Evolutionary conservation across 2,888 invertebrate species (phyloP).

Genomic region (Panopea generosa): DNA sequence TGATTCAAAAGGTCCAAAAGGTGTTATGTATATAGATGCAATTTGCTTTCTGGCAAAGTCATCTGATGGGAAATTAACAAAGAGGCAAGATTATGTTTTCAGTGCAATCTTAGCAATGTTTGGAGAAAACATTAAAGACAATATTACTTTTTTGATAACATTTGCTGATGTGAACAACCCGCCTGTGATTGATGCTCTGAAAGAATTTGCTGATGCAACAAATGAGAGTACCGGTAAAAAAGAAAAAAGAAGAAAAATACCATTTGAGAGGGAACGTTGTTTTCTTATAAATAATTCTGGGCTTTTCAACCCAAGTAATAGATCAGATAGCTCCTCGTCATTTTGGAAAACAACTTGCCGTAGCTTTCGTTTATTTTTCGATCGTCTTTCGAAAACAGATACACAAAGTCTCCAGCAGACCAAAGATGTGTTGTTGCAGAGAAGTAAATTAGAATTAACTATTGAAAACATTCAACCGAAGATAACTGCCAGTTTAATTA

Average conservation of each 20-base stretch:
- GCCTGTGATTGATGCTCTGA: conserved; percentile 15
- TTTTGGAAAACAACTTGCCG: conserved; percentile 21
- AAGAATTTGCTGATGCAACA: no score
- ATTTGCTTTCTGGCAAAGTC: conserved; percentile 21
- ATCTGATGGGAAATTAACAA: conserved; percentile 10
- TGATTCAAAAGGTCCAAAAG: conserved; percentile 13
- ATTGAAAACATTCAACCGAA: conserved; percentile 10
- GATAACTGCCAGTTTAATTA: neutral
- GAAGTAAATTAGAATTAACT: conserved; percentile 9
- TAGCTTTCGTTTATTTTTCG: conserved; percentile 12
- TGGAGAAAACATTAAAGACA: conserved; percentile 26
- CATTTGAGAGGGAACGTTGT: conserved; percentile 20
- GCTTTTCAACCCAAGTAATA: conserved; percentile 31
- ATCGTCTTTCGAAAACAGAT: neutral
- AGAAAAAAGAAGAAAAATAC: no score
- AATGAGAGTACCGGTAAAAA: no score
- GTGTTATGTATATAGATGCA: conserved; percentile 11
- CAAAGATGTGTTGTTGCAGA: conserved; percentile 9
- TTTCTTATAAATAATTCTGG: conserved; percentile 63
- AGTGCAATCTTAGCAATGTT: conserved; percentile 18
- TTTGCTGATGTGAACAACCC: conserved; percentile 26
- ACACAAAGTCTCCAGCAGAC: conserved; percentile 19
- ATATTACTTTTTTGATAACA: conserved; percentile 28
- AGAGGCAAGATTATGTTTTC: conserved; percentile 12
- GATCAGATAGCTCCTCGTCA: neutral